Percentiles rank a stretch among this genome's conserved stretches.
Evolutionary conservation across 2,888 invertebrate genomes (phyloP).

Genomic region (Chrysina gloriosa): DNA sequence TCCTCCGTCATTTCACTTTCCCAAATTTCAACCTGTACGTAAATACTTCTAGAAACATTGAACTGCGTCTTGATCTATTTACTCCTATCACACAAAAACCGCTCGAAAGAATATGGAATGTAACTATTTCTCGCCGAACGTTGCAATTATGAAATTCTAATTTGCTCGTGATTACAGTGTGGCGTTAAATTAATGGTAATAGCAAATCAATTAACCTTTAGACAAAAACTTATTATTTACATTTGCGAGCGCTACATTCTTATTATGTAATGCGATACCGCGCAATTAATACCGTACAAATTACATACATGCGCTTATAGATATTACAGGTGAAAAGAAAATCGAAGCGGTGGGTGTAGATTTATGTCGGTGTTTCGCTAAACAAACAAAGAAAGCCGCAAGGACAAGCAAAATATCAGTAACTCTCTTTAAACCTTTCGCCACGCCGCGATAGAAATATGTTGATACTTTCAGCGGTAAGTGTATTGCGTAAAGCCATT

Average conservation of each 20-base stretch:
- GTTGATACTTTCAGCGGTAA: neutral
- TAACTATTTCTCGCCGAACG: too few species aligned
- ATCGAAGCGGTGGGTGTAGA: slow-evolving; percentile 22
- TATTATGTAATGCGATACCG: slow-evolving; percentile 20
- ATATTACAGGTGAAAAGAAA: neutral
- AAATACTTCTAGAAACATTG: too few species aligned
- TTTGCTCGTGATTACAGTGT: too few species aligned
- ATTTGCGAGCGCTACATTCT: neutral
- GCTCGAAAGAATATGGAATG: too few species aligned
- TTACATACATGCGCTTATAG: neutral
- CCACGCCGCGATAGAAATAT: neutral
- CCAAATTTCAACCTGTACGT: too few species aligned
- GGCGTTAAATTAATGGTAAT: slow-evolving; percentile 5
- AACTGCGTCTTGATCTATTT: too few species aligned
- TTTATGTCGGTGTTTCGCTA: slow-evolving; percentile 3
- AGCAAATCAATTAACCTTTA: slow-evolving; percentile 17
- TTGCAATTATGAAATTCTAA: too few species aligned
- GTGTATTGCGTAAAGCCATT: too few species aligned
- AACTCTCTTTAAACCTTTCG: neutral
- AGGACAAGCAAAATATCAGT: neutral
- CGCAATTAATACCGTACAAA: slow-evolving; percentile 6
- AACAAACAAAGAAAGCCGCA: slow-evolving; percentile 1
- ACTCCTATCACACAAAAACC: too few species aligned
- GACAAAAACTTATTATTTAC: slow-evolving; percentile 14
- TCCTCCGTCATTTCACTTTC: too few species aligned